Conservation (phyloP, 2,797 vertebrate genomes). For the Parauchenoglanis punctatus region DNA sequence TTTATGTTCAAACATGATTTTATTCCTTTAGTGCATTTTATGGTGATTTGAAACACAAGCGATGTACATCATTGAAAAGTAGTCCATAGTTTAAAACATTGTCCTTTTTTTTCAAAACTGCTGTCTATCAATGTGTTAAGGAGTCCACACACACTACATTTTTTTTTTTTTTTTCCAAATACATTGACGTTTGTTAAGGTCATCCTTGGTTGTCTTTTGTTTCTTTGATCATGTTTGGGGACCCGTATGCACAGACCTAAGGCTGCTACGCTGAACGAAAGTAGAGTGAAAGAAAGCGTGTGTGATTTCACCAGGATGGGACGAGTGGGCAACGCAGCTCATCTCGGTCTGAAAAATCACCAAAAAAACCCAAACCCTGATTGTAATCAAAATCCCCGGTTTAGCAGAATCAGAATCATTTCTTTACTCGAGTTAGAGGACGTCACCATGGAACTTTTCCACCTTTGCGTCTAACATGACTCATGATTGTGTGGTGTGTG, state of each 20-base stretch:
- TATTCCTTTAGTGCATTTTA: conserved; percentile 21
- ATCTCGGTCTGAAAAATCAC: conserved; percentile 56
- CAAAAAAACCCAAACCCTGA: neutral
- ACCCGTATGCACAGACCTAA: conserved; percentile 59
- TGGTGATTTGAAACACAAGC: conserved; percentile 39
- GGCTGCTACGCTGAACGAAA: conserved; percentile 57
- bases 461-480: neutral
- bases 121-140: conserved; percentile 55
- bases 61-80: conserved; percentile 24
- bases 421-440: neutral
- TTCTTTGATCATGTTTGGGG: conserved; percentile 42
- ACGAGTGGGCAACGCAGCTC: conserved; percentile 47
- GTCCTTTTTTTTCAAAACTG: conserved; percentile 11
- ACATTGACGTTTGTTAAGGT: conserved; percentile 54
- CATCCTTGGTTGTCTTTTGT: conserved; percentile 58
- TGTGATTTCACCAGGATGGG: conserved; percentile 26
- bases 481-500: neutral
- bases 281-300: conserved; percentile 35
- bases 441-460: neutral
- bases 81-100: neutral
- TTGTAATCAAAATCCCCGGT: neutral
- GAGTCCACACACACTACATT: conserved; percentile 57
- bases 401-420: neutral
- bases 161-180: conserved; percentile 46
- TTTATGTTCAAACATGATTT: conserved; percentile 37